Evolutionary conservation across 2,888 invertebrate species (phyloP), one percentile per base, ranked within the genome.

Genomic region (Heliconius cydno): DNA sequence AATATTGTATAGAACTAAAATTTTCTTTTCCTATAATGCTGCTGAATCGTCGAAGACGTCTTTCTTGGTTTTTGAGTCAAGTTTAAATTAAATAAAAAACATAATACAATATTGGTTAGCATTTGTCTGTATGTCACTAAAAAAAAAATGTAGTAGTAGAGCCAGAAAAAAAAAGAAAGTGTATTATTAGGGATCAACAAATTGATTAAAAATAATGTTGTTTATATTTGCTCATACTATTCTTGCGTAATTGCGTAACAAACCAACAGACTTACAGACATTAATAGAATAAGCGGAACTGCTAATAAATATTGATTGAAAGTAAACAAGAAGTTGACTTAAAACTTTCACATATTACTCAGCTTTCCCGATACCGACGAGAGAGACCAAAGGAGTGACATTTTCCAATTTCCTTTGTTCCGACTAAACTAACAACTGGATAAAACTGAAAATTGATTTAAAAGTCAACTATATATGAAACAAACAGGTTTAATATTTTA

Each of bases 21-120:
- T 60, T n/a, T 60, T 60, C 15, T 73, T 60, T 73, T 73, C 15
- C 57, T n/a, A n/a, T 72, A 72, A 72, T 57, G n/a, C 6, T 3
- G 72, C 13, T 52, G 52, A 6, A 57, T 12, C 6, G 34, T 34
- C 34, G 34, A 34, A 46, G 19, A 25, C 22, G 22, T 57, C 52
- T 72, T 30, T 63, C 10, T 63, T 1, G 30, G 71, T 52, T 71
- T 1, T 34, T 1, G 67, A 68, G 19, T 52, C 9, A 2, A 9
- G 46, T n/a, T 71, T 30, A 30, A 72, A 72, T 52, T 30, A 19
- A 72, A 52, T 57, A 72, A 52, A 22, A 22, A 28, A 3, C 30
- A 57, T 25, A 30, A 28, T 30, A 12, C 41, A 19, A 30, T 30
- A 22, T 72, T 13, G 30, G 22, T 19, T 28, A 57, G 22, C 13